Evolutionary conservation across 2,797 vertebrate genomes (phyloP), one percentile per base, ranked within the genome.

Genomic region (Novumbra hubbsi): DNA sequence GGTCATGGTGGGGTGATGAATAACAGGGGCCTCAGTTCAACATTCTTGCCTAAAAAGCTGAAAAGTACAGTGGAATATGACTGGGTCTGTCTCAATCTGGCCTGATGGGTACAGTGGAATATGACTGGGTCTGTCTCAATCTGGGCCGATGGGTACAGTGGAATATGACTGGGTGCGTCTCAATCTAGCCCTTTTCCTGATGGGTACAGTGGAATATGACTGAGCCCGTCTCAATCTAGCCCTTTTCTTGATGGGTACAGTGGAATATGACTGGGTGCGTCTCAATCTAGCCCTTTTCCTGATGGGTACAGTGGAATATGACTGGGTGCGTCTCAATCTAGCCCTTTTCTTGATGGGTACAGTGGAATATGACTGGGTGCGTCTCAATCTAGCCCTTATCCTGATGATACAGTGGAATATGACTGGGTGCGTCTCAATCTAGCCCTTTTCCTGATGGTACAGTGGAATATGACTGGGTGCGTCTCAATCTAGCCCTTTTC

Each of bases 311-410:
- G 34, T 38, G 34, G 34, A 38, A 38, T 38, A 38, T 38, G 4
- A 38, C 34, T 38, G 34, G 34, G 34, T 38, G 4, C 34, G 8
- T 38, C 2, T 38, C 34, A 38, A 38, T 45, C 0, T 11, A 45
- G 41, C 3, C 57, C 70, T 55, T 48, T 73, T 82, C 79, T 86
- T 78, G 82, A 81, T 27, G 74, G 73, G 83, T 55, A 5, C n/a
- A 21, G 52, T 55, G 52, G 52, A 83, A 72, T 66, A 73, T 81
- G 83, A 80, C 71, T 28, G 48, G 60, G 34, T 79, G 30, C 70
- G 16, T 84, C 81, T 57, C 79, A 81, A 75, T 78, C 72, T 71
- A 74, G 69, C 70, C 65, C 30, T 16, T n/a, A 52, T 24, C 76
- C 55, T 72, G 71, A 84, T 72, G 73, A 84, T 55, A 5, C n/a